Evolutionary conservation across 1,140 invertebrate genomes (phyloP).

Genomic region (Listronotus bonariensis): DNA sequence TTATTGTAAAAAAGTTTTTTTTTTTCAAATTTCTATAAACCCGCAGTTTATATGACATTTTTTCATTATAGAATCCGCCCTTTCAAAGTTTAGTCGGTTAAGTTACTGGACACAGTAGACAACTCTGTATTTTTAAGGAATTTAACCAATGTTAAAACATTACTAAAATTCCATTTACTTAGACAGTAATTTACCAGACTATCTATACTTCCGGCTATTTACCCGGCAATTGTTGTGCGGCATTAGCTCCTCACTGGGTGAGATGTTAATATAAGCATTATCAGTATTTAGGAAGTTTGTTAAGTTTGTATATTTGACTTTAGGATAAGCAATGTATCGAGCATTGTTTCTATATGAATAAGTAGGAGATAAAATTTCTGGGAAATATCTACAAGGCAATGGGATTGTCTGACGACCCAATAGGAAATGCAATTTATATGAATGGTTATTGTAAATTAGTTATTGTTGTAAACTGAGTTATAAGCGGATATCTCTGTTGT

Average conservation of each 20-base stretch:
- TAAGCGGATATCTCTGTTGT: too few species aligned
- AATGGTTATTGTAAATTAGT: too few species aligned
- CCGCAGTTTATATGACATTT: too few species aligned
- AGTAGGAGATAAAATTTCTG: neutral
- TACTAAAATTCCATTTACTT: constrained; percentile 3
- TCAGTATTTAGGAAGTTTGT: constrained; percentile 18
- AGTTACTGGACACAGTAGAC: too few species aligned
- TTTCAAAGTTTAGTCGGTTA: too few species aligned
- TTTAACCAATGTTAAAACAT: neutral
- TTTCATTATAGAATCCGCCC: too few species aligned
- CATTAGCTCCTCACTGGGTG: too few species aligned
- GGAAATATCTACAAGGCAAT: constrained; percentile 4
- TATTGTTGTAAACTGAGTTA: too few species aligned
- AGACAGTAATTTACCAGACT: neutral
- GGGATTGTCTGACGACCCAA: neutral
- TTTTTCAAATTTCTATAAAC: too few species aligned
- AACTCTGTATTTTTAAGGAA: too few species aligned
- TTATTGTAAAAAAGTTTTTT: too few species aligned
- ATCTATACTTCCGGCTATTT: constrained; percentile 17
- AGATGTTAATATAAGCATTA: neutral
- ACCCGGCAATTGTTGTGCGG: neutral
- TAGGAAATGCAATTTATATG: too few species aligned
- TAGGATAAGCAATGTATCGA: constrained; percentile 10
- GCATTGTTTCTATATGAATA: constrained; percentile 10
- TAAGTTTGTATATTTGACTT: neutral